Base-by-base conservation (phyloP, 2,797 vertebrate species). In the Rousettus madagascariensis region DNA sequence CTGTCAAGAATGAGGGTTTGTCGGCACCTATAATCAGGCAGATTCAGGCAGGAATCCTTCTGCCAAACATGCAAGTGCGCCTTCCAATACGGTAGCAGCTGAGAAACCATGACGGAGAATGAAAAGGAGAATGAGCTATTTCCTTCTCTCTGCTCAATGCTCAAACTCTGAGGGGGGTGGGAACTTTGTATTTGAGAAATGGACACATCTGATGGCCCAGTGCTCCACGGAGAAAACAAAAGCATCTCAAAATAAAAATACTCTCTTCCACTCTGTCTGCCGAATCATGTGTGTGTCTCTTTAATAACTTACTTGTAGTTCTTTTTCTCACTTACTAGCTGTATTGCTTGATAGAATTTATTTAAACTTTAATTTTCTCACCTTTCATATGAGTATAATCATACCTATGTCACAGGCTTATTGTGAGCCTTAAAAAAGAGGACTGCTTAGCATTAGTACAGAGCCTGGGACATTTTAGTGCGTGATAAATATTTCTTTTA, bases 341-440 rank as follows among this genome's bases (percentile, higher is more conserved):
- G 33, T 88, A 85, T 84, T 72, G 55, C 28, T 79, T 72, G 20
- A 43, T 79, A 85, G 63, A 79, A 28, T 79, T 88, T 66, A 12
- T 59, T 91, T 75, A 86, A 74, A 80, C 61, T 61, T 92, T 38
- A 80, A 86, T 65, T 91, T 91, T 74, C 75, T 28, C 26, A 68
- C 20, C 30, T 86, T 36, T 82, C 68, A 86, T 86, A 83, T 80
- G 22, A 20, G n/a, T 71, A 87, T 87, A 77, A 53, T 61, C 89
- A 68, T 82, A 75, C 19, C 33, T 83, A 49, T 7, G 9, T 68
- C 24, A 69, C 63, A 83, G n/a, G 15, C 49, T 94, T 77, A 78
- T 53, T 57, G 55, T 78, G 63, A 87, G 4, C 38, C 46, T 57
- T 83, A 72, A 94, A 38, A 63, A 68, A 90, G 68, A 91, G 63